Conservation (phyloP, 92 coral and sea anemone species). For the Heliopora coerulea region DNA sequence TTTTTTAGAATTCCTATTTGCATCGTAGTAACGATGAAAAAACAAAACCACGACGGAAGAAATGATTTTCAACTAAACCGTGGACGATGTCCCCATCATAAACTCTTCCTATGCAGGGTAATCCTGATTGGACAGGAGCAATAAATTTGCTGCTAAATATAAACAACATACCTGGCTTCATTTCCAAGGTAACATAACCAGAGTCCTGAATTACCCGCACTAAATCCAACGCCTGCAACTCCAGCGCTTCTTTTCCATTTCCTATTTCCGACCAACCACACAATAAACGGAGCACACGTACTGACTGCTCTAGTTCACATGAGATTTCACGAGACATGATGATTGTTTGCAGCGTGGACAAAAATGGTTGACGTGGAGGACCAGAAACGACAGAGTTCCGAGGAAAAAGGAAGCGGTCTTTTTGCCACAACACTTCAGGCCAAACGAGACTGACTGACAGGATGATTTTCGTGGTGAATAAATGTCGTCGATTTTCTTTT, state of each 20-base stretch:
- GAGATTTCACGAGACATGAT: conserved; percentile 30
- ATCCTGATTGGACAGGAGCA: background rate
- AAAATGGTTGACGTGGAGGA: conserved; percentile 48
- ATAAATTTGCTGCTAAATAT: background rate
- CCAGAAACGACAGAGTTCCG: conserved; percentile 24
- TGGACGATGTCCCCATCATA: no score
- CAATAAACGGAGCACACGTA: conserved; percentile 12
- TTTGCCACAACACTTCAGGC: conserved; percentile 61
- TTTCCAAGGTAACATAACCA: conserved; percentile 21
- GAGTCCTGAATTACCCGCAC: conserved; percentile 48
- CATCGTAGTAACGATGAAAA: no score
- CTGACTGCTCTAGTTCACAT: background rate
- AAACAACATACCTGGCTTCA: conserved; percentile 51
- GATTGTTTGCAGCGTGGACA: conserved; percentile 45
- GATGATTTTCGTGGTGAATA: conserved; percentile 23
- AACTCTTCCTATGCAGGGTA: no score
- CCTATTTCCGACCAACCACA: conserved; percentile 56
- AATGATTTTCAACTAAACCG: no score
- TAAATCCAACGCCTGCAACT: conserved; percentile 43
- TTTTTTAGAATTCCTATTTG: no score
- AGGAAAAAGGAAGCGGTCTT: background rate
- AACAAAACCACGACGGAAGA: no score
- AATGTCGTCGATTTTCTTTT: conserved; percentile 54
- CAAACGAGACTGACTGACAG: conserved; percentile 71
- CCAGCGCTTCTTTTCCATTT: background rate